Percentiles rank a stretch among this genome's conserved stretches.
These are phyloP conservation scores for Scolopax mira DNA, from an alignment of 2,113 vertebrate species.

Conservation along the genomic window DNA sequence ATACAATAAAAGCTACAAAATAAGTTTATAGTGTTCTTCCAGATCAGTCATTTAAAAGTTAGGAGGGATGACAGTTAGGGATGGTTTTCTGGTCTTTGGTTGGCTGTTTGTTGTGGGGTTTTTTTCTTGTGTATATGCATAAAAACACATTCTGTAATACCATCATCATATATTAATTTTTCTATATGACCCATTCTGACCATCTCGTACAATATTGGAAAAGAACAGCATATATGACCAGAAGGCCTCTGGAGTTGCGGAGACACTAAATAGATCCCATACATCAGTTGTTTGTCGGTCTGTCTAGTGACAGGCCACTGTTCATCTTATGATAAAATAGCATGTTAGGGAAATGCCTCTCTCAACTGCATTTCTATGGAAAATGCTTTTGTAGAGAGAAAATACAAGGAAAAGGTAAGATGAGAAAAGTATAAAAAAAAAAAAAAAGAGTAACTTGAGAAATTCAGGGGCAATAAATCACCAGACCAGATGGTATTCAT, in stretches of 20 bases:
- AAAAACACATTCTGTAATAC: neutral
- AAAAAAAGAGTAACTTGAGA: slow-evolving; percentile 35
- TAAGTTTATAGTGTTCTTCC: neutral
- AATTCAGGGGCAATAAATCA: slow-evolving; percentile 67
- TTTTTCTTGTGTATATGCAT: neutral
- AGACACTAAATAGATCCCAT: slow-evolving; percentile 10
- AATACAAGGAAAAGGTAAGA: slow-evolving; percentile 49
- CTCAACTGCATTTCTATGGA: neutral
- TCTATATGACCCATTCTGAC: neutral
- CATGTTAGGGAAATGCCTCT: slow-evolving; percentile 13
- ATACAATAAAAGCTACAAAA: neutral
- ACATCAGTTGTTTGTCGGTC: slow-evolving; percentile 8
- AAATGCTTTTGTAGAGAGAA: neutral
- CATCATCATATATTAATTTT: neutral
- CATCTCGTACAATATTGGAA: neutral
- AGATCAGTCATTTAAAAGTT: neutral
- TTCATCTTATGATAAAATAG: slow-evolving; percentile 31
- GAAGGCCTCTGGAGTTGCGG: neutral
- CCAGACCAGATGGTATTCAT: slow-evolving; percentile 66
- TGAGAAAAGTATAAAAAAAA: neutral
- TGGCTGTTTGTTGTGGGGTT: neutral
- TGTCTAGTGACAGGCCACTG: slow-evolving; percentile 15
- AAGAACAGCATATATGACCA: neutral
- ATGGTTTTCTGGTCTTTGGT: neutral
- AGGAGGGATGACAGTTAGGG: neutral